Base-by-base conservation (phyloP, 2,797 vertebrate genomes). In the Apogon hyalosoma region DNA sequence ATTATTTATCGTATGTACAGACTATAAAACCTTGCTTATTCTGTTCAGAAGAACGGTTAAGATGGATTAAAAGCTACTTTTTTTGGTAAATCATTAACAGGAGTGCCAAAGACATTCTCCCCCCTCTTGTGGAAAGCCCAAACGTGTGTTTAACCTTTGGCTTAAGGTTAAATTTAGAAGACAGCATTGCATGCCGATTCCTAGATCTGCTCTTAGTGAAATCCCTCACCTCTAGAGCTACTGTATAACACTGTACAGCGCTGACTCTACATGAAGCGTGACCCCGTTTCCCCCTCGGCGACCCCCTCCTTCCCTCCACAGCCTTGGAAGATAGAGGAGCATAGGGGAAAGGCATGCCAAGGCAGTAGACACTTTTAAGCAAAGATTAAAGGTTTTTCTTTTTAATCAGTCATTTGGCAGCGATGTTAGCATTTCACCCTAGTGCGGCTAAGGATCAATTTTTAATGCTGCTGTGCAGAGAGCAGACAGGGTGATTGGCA, bases 311-410 rank as follows among this genome's bases (percentile, higher is more conserved):
- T 69, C 72, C 67, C 77, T 51, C 45, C 61, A 49, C 84, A 88
- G 88, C 69, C 80, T 86, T 92, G 88, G 88, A 92, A 93, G 89
- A 92, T 87, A 87, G 90, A 87, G 84, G 79, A 89, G 89, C 80
- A 86, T 87, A 88, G 80, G 83, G 90, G 85, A 87, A 77, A 88
- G 78, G 87, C 88, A 89, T 91, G 93, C 93, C 93, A 94, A 93
- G 89, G 89, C 91, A 89, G 88, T 85, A 92, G 91, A 93, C 91
- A 94, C 93, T 94, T 94, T 94, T 92, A 94, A 94, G 92, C 92
- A 93, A 94, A 93, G 93, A 94, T 94, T 94, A 94, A 94, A 94
- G 93, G 92, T 93, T 92, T 93, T 93, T 90, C 92, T 91, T 93
- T 94, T 94, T 94, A 93, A 94, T 94, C 93, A 94, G 92, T 89